A percentile compares a stretch with the other conserved stretches of the same genome.
phyloP scores from a whole-genome alignment of 2,797 vertebrate genomes.

The Helarctos malayanus region DNA sequence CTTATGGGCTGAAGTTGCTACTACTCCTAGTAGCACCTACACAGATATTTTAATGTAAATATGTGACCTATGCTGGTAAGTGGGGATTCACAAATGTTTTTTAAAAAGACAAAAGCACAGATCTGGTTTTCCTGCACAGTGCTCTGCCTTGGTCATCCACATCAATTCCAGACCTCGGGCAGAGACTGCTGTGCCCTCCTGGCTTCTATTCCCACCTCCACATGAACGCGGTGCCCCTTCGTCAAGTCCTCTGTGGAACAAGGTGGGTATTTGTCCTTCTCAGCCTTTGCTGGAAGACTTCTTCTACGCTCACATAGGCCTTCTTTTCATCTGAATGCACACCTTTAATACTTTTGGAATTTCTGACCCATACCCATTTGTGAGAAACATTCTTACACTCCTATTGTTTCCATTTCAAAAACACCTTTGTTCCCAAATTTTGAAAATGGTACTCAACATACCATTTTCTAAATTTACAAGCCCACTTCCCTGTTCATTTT shows the following conservation, averaged over 20 bases:
- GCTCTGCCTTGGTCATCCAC: not conserved
- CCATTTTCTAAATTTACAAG: slow-evolving; percentile 32
- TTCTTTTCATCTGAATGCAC: slow-evolving; percentile 13
- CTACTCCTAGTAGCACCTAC: not conserved
- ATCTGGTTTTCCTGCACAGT: not conserved
- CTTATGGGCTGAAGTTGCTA: not conserved
- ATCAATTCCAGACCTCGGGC: not conserved
- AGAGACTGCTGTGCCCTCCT: not conserved
- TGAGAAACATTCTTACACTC: slow-evolving; percentile 33
- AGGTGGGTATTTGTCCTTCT: not conserved
- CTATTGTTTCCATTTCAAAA: slow-evolving; percentile 46
- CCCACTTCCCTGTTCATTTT: not conserved
- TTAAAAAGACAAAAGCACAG: not conserved
- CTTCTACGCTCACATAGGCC: not conserved
- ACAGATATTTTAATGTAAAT: slow-evolving; percentile 33
- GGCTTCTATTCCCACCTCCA: not conserved
- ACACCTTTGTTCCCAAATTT: slow-evolving; percentile 9
- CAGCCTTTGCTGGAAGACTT: not conserved
- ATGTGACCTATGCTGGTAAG: not conserved
- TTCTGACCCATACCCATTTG: not conserved
- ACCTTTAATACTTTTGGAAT: not conserved
- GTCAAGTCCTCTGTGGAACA: not conserved
- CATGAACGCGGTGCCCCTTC: not conserved
- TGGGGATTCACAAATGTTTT: slow-evolving; percentile 3
- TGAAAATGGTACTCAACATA: slow-evolving; percentile 57